Evolutionary conservation across 2,797 vertebrate species (phyloP).

Genomic region (Falco biarmicus): DNA sequence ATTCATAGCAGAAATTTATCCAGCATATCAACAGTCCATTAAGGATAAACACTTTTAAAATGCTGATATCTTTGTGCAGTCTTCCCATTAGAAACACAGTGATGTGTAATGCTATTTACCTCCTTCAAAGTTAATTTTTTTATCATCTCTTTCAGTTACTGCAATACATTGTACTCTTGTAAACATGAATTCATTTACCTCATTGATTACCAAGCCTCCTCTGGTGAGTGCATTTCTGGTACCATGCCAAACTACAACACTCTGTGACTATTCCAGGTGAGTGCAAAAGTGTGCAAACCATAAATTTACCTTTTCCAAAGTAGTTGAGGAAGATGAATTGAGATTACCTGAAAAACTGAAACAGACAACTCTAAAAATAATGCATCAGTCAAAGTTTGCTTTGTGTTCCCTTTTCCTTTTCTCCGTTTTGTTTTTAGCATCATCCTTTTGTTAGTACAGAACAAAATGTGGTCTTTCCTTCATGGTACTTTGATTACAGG

Average conservation of each 20-base stretch:
- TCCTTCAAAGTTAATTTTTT: not conserved
- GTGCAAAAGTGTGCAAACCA: not conserved
- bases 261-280: not conserved
- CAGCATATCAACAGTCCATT: not conserved
- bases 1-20: not conserved
- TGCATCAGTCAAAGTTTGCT: not conserved
- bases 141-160: not conserved
- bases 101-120: not conserved
- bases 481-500: conserved; percentile 48
- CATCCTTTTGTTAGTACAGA: conserved; percentile 41
- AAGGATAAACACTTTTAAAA: not conserved
- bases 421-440: not conserved
- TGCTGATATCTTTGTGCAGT: not conserved
- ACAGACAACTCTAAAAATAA: not conserved
- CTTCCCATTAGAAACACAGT: not conserved
- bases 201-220: not conserved
- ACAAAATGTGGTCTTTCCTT: conserved; percentile 60
- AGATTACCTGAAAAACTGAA: not conserved
- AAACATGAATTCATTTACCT: not conserved
- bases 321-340: not conserved
- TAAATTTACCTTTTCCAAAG: not conserved
- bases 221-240: not conserved
- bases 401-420: not conserved
- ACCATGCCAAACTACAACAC: not conserved
- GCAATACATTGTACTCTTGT: not conserved